Evolutionary conservation across 2,113 vertebrate genomes (phyloP).

Genomic region (Dasypus novemcinctus): DNA sequence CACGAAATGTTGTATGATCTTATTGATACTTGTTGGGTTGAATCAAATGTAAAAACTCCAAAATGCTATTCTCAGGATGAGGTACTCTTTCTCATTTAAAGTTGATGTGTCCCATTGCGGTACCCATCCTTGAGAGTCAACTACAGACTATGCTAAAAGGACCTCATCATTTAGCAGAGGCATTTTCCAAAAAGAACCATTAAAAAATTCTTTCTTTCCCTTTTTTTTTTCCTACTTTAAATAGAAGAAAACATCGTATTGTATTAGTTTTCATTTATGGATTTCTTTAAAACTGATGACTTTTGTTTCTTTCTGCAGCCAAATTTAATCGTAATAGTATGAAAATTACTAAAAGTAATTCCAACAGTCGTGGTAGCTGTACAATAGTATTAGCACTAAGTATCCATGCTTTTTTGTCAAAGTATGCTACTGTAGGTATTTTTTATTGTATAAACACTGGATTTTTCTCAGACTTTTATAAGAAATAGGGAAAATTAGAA

Average conservation of each 20-base stretch:
- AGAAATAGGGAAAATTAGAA: not conserved
- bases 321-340: not conserved
- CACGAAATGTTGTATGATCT: not conserved
- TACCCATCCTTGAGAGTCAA: not conserved
- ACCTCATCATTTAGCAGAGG: not conserved
- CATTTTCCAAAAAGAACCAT: not conserved
- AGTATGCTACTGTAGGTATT: not conserved
- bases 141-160: not conserved
- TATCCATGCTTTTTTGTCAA: not conserved
- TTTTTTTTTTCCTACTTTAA: not conserved
- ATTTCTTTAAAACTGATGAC: not conserved
- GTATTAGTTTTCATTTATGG: not conserved
- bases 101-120: not conserved
- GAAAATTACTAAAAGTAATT: not conserved
- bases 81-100: not conserved
- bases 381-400: not conserved
- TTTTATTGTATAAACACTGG: not conserved
- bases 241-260: not conserved
- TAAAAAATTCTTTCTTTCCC: not conserved
- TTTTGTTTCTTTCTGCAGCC: not conserved
- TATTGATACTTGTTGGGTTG: not conserved
- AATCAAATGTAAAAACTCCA: not conserved
- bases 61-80: not conserved
- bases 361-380: not conserved
- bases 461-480: not conserved